Conservation (phyloP, 2,888 invertebrate species). For the Scelioninae gen. 1 region DNA sequence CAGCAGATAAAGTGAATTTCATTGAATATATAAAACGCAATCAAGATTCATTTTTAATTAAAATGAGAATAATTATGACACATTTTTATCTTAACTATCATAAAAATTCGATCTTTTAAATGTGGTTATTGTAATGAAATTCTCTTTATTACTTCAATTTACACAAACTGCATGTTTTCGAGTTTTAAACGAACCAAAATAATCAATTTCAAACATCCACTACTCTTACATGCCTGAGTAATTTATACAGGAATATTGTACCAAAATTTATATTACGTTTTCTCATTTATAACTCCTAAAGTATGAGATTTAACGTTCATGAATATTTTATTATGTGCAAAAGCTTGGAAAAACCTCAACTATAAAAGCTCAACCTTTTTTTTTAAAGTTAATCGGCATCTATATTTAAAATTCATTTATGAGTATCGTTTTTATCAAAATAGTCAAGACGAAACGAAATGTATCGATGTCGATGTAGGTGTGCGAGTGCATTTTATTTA, state of each 20-base stretch:
- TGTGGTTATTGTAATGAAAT: not conserved
- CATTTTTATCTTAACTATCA: not conserved
- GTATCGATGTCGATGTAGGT: not conserved
- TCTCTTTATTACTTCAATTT: conserved; percentile 3
- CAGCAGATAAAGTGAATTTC: not conserved
- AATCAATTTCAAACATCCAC: not conserved
- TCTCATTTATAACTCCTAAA: conserved; percentile 23
- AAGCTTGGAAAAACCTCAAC: too few relatives aligned
- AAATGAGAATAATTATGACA: conserved; percentile 16
- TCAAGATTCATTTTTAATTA: not conserved
- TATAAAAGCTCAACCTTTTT: too few relatives aligned
- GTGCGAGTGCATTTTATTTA: too few relatives aligned
- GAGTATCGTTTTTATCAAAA: too few relatives aligned
- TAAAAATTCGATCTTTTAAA: not conserved
- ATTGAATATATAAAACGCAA: not conserved
- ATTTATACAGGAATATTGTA: conserved; percentile 13
- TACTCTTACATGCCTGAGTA: not conserved
- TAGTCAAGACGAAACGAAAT: not conserved
- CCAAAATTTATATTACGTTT: conserved; percentile 13
- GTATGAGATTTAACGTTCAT: conserved; percentile 13
- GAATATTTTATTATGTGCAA: conserved; percentile 37
- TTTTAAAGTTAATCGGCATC: too few relatives aligned
- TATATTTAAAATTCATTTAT: too few relatives aligned
- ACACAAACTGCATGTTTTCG: not conserved
- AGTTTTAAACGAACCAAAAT: not conserved